Conservation (phyloP, 2,797 vertebrate genomes). For the Phrynocephalus guinanensis region DNA sequence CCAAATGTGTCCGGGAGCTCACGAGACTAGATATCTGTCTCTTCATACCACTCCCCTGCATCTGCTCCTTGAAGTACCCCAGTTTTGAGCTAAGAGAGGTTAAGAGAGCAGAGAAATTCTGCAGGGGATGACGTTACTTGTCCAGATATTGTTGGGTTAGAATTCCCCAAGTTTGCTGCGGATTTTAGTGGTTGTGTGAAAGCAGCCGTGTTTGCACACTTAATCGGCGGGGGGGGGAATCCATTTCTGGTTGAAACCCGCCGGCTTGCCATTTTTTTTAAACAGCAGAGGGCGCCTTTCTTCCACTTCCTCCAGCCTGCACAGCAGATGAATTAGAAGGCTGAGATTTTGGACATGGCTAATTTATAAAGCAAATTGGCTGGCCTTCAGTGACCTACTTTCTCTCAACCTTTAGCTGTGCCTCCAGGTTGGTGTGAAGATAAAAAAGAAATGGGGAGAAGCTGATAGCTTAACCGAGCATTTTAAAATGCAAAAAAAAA, state of each 20-base stretch:
- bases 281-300: neutral
- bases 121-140: too few relatives aligned
- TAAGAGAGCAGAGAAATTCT: too few relatives aligned
- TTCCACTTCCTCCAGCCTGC: neutral
- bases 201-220: too few relatives aligned
- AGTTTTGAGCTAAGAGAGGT: too few relatives aligned
- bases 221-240: too few relatives aligned
- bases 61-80: too few relatives aligned
- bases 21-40: too few relatives aligned
- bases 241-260: rapidly evolving
- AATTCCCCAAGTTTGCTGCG: too few relatives aligned
- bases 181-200: too few relatives aligned
- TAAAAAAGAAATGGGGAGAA: neutral
- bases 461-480: neutral
- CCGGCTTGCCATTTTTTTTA: neutral
- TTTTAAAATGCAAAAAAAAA: neutral
- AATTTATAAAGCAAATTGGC: conserved; percentile 14
- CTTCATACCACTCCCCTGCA: too few relatives aligned
- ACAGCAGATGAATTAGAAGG: neutral
- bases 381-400: conserved; percentile 18
- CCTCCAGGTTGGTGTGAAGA: conserved; percentile 7
- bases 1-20: too few relatives aligned
- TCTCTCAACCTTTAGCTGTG: neutral
- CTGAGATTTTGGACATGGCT: conserved; percentile 1
- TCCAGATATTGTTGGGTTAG: too few relatives aligned